phyloP scores from a whole-genome alignment of 30 jellyfish, hydroid and myxozoan species.

The Turritopsis dohrnii region DNA sequence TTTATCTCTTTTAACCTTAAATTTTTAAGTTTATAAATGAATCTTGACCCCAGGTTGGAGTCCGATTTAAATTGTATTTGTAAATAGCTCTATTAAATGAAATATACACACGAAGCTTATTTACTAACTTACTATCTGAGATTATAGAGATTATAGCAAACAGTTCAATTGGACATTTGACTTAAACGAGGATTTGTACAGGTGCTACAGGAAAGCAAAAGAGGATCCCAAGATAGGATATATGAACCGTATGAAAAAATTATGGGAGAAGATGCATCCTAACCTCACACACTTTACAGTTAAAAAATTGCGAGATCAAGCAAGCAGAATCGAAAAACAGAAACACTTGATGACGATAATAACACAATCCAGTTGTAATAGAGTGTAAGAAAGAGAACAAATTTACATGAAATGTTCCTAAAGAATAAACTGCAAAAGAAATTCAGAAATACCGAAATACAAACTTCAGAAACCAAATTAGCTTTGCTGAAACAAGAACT shows the following conservation, averaged over 20 bases:
- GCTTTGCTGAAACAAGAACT: conserved; percentile 16
- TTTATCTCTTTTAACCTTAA: no score
- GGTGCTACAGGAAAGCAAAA: background rate
- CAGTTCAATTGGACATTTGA: background rate
- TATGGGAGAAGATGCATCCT: background rate
- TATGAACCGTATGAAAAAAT: background rate
- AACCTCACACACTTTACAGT: background rate
- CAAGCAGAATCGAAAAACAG: background rate
- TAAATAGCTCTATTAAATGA: no score
- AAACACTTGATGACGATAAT: background rate
- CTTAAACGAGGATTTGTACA: background rate
- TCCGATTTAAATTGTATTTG: no score
- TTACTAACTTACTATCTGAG: no score
- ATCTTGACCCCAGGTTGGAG: no score
- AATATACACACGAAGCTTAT: no score
- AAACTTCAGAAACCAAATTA: no score
- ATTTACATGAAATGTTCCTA: background rate
- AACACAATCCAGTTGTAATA: background rate
- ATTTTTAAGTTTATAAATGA: no score
- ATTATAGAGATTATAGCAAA: background rate
- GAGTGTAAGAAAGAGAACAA: background rate
- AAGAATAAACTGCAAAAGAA: background rate
- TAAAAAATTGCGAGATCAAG: background rate
- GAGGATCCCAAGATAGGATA: background rate
- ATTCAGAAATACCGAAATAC: background rate